Conservation (phyloP, 1,140 invertebrate species). For the Drosophila punjabiensis region DNA sequence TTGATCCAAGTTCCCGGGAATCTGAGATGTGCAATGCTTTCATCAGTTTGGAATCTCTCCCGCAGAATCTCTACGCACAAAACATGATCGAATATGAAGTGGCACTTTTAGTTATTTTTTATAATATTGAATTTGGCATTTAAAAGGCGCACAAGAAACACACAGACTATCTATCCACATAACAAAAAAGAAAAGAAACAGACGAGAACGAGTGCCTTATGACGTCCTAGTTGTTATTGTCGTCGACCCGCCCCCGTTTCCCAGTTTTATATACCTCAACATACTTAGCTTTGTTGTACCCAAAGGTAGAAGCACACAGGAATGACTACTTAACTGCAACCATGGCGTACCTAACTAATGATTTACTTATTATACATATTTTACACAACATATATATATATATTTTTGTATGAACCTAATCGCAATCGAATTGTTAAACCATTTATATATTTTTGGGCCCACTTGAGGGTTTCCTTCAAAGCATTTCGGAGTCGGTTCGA, state of each 20-base stretch:
- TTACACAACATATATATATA: conserved; percentile 9
- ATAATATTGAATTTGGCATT: conserved; percentile 53
- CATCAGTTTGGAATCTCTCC: conserved; percentile 22
- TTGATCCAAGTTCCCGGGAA: conserved; percentile 22
- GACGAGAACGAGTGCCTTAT: conserved; percentile 67
- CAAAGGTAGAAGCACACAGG: conserved; percentile 30
- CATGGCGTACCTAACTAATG: conserved; percentile 50
- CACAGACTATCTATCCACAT: conserved; percentile 5
- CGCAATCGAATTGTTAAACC: conserved; percentile 48
- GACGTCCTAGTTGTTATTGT: conserved; percentile 54
- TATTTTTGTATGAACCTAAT: conserved; percentile 53
- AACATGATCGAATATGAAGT: conserved; percentile 12
- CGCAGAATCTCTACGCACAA: conserved; percentile 33
- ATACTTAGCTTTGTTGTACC: conserved; percentile 45
- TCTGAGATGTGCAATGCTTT: conserved; percentile 37
- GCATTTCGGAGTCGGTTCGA: conserved; percentile 16
- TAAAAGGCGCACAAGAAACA: conserved; percentile 53
- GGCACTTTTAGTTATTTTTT: conserved; percentile 13
- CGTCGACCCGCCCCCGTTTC: conserved; percentile 23
- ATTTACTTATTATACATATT: conserved; percentile 45
- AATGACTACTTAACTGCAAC: conserved; percentile 44
- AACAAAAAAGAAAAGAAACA: conserved; percentile 11
- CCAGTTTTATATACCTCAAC: conserved; percentile 47
- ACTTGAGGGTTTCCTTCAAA: neutral
- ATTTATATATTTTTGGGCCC: conserved; percentile 18